Evolutionary conservation across 1,140 invertebrate genomes (phyloP), one percentile per base, ranked within the genome.

Genomic region (Ceratitis capitata): DNA sequence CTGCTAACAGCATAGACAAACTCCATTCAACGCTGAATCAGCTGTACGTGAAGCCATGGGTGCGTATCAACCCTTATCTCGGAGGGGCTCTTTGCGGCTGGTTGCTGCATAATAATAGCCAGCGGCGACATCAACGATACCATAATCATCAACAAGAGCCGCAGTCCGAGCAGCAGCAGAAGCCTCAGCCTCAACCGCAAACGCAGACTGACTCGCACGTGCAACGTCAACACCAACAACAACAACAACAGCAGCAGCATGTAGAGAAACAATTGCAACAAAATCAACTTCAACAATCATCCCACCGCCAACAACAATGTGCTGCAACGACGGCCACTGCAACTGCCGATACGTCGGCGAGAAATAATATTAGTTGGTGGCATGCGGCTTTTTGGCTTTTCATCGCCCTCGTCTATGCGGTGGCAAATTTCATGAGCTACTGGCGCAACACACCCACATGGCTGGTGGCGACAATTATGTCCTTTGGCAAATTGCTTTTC

Each of bases 401-500:
- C 47, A 35, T 47, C 35, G 35, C 87, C 78, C 61, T 86, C 83
- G 83, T 89, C 83, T 87, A 87, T 85, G 87, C 85, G 45, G 69
- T 82, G 5, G 87, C 87, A 14, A 88, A 86, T 47, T 88, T 88
- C 58, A 88, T 88, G 87, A 87, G 84, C 74, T 88, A 87, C 51
- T 87, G 85, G 86, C 85, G 85, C n/a, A 58, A 64, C n/a, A 85
- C 86, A 47, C 86, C 87, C 58, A 32, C 87, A 23, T 87, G 86
- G 86, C 39, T 85, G 83, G 86, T 86, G 42, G 78, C 87, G 47
- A 58, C 78, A 83, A 86, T 87, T 78, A 87, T 89, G 88, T 88
- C 87, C 29, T 39, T 87, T 85, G 88, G 88, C 58, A 88, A 88
- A 85, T 85, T 89, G 84, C 85, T 88, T 86, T 88, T 90, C 87